phyloP scores from a whole-genome alignment of 2,113 vertebrate species.

The Silurus asotus region DNA sequence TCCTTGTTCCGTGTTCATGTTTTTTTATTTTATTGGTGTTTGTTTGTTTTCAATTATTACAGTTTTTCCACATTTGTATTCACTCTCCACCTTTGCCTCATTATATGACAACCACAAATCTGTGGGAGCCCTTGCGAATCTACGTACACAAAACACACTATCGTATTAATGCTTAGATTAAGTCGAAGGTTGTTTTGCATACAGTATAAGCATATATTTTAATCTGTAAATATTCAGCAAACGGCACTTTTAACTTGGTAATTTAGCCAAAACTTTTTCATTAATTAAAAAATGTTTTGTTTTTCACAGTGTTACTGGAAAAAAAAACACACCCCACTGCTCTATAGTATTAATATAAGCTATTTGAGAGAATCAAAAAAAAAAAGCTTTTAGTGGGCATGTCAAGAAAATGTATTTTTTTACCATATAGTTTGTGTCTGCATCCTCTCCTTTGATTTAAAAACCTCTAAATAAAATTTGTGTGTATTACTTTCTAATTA shows the following conservation, averaged over 20 bases:
- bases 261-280: background rate
- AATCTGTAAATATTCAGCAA: background rate
- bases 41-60: too few species aligned
- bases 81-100: too few species aligned
- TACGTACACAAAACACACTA: background rate
- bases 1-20: too few species aligned
- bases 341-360: background rate
- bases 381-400: background rate
- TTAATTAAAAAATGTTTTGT: background rate
- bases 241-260: background rate
- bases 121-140: background rate
- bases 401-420: background rate
- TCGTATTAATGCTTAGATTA: background rate
- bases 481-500: background rate
- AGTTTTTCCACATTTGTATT: too few species aligned
- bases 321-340: background rate
- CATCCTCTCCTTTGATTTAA: background rate
- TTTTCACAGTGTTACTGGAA: background rate
- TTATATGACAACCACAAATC: background rate
- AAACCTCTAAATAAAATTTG: background rate
- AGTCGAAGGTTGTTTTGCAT: background rate
- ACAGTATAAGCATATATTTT: background rate
- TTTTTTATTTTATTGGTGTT: too few species aligned
- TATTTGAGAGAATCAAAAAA: background rate
- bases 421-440: background rate